These are phyloP conservation scores for Watsonalla binaria DNA, from an alignment of 2,888 invertebrate species.

Conservation along the genomic window DNA sequence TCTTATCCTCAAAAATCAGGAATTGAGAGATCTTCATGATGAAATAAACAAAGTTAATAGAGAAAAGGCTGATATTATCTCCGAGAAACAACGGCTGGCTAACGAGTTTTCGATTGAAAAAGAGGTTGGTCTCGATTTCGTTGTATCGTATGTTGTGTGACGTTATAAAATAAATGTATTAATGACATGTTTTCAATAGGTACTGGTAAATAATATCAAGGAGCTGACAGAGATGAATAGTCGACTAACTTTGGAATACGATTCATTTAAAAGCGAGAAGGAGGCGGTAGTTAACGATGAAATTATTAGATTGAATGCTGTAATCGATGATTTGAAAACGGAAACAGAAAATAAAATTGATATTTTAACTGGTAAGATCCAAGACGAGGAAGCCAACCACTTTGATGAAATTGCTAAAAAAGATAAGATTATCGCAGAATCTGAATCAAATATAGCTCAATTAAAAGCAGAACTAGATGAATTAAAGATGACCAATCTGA, in stretches of 20 bases:
- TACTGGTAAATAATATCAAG: conserved; percentile 38
- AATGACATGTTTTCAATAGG: conserved; percentile 40
- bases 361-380: conserved; percentile 34
- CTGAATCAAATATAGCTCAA: conserved; percentile 29
- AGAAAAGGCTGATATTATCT: conserved; percentile 25
- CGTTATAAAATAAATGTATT: conserved; percentile 16
- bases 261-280: conserved; percentile 31
- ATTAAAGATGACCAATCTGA: conserved; percentile 32
- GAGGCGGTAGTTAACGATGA: conserved; percentile 34
- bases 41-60: conserved; percentile 34
- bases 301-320: conserved; percentile 33
- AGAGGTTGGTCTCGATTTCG: conserved; percentile 50
- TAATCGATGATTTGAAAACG: conserved; percentile 29
- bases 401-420: conserved; percentile 31
- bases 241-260: conserved; percentile 26
- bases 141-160: conserved; percentile 15
- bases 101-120: conserved; percentile 36
- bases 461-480: conserved; percentile 40
- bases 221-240: conserved; percentile 32
- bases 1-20: conserved; percentile 46
- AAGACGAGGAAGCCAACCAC: conserved; percentile 26
- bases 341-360: conserved; percentile 43
- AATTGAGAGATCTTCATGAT: conserved; percentile 44
- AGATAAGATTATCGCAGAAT: conserved; percentile 31
- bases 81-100: conserved; percentile 33